Evolutionary conservation across 2,113 vertebrate genomes (phyloP), one percentile per base, ranked within the genome.

Genomic region (Pangasianodon gigas): DNA sequence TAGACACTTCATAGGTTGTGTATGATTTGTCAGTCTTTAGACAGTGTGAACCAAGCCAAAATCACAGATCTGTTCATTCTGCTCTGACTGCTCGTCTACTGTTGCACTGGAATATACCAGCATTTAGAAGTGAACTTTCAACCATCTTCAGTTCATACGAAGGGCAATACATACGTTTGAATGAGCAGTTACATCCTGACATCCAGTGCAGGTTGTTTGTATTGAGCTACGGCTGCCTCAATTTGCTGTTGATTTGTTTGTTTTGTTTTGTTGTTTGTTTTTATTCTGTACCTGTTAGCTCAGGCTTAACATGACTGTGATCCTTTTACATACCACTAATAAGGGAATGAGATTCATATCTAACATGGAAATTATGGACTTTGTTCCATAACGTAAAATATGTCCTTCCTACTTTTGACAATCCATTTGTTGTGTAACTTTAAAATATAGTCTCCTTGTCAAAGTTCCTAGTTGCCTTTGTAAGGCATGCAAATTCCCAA

Each of bases 391-490:
- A 84, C 32, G 58, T 85, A 18, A 60, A 85, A 85, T 54, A 18
- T 85, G 82, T 91, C 89, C 84, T 51, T n/a, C 82, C 75, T 85
- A 88, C 89, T 32, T 84, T 56, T 81, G 88, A 90, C 81, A 91
- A 90, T 89, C 88, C 46, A 92, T 82, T 87, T 87, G 85, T 92
- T 88, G 84, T 89, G 87, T 89, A 84, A 90, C 90, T 85, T 87
- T 29, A 88, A 84, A 90, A 51, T 89, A 92, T 84, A 89, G 79
- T 91, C 88, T 90, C 89, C 85, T 87, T 85, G 88, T 89, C 88
- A 84, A 91, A 87, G 91, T 91, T 91, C 84, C 89, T 91, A 91
- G 89, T 92, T 93, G 90, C 92, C 92, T 92, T 92, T 92, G 91
- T 93, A 91, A 94, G 93, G 91, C 91, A 91, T 92, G 87, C 91